A percentile compares a stretch with the other conserved stretches of the same genome.
Evolutionary conservation across 2,113 vertebrate species (phyloP).

Genomic region (Mus pahari): DNA sequence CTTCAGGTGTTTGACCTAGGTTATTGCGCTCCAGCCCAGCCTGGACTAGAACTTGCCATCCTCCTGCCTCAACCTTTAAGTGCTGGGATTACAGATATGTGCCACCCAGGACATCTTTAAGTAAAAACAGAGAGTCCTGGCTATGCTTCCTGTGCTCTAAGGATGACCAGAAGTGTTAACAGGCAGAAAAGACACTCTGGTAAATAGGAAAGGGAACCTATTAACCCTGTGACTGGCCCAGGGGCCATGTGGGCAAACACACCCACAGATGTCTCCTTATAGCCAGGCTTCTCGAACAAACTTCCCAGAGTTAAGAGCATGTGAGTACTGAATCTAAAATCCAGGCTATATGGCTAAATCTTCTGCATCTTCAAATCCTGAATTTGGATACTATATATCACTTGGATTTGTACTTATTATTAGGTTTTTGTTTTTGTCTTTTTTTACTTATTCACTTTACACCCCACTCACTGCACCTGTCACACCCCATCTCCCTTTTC

Average conservation of each 20-base stretch:
- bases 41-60: background rate
- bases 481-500: too few species aligned
- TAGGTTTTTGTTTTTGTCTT: too few species aligned
- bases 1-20: background rate
- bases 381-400: background rate
- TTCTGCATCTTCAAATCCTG: too few species aligned
- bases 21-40: background rate
- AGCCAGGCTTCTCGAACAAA: background rate
- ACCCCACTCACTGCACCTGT: too few species aligned
- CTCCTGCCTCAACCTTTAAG: background rate
- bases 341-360: background rate
- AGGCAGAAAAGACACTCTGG: background rate
- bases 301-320: background rate
- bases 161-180: rapidly evolving
- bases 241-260: background rate
- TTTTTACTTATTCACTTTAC: too few species aligned
- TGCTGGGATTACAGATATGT: background rate
- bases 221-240: background rate
- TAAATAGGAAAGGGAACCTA: background rate
- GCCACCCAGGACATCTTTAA: background rate
- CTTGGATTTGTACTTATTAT: background rate
- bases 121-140: background rate
- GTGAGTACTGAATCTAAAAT: background rate
- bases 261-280: background rate
- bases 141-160: too few species aligned